phyloP scores from a whole-genome alignment of 2,797 vertebrate species.

The Erpetoichthys calabaricus region DNA sequence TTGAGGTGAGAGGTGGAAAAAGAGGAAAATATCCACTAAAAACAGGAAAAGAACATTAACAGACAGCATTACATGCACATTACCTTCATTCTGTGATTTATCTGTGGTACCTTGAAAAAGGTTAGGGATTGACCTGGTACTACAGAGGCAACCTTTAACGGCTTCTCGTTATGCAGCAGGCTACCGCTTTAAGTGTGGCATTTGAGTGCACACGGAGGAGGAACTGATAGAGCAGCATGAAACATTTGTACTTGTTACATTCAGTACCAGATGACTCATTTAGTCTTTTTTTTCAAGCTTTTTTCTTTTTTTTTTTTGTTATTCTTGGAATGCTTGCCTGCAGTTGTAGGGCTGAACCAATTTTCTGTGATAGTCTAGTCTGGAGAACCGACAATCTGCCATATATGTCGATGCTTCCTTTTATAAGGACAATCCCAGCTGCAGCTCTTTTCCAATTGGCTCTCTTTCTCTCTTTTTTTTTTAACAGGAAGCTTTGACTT shows the following conservation, averaged over 20 bases:
- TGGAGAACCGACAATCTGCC: conserved; percentile 27
- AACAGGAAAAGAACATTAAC: too few species aligned
- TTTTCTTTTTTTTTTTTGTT: too few species aligned
- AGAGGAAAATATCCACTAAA: too few species aligned
- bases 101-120: too few species aligned
- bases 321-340: not conserved
- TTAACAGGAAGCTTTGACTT: conserved; percentile 49
- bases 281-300: conserved; percentile 1
- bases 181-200: conserved; percentile 10
- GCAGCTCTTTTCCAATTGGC: conserved; percentile 43
- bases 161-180: conserved; percentile 22
- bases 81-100: too few species aligned
- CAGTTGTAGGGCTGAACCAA: conserved; percentile 3
- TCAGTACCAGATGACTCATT: conserved; percentile 6
- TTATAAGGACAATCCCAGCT: conserved; percentile 46
- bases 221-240: conserved; percentile 1
- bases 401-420: conserved; percentile 59
- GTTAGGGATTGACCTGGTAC: too few species aligned
- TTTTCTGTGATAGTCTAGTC: conserved; percentile 27
- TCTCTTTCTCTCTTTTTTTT: conserved; percentile 12
- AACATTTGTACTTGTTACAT: not conserved
- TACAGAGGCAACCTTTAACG: conserved; percentile 23
- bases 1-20: too few species aligned
- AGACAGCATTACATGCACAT: too few species aligned
- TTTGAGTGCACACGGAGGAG: conserved; percentile 37